Base-by-base conservation (phyloP, 2,113 vertebrate species). In the Entomyzon cyanotis region DNA sequence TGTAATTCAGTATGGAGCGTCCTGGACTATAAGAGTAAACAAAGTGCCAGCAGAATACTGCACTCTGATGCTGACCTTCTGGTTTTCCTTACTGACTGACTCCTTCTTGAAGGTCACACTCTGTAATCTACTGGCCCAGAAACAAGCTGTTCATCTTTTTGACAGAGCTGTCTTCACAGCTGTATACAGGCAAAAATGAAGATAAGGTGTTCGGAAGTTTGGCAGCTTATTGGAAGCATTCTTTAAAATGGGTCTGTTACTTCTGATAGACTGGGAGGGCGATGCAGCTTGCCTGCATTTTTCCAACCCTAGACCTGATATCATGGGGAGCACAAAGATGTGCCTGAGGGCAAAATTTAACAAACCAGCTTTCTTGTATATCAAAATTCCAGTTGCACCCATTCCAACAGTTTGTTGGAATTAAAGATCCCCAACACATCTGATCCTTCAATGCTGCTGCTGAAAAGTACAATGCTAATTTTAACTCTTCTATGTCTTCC, bases 121-220 rank as follows among this genome's bases (percentile, higher is more conserved):
- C 60, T 76, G 18, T 96, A 96, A 97, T 96, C 96, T 96, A 25
- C 55, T 80, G 75, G 24, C 44, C 87, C 96, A 96, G 94, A 86
- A 76, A 79, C 78, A 93, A 81, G 58, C 71, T 81, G 92, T 55
- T 94, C 25, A 75, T 96, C 87, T 84, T 80, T 74, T 81, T 95
- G 78, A 64, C 76, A 69, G 62, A 76, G 53, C 62, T 91, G 82
- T 79, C 77, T 78, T 89, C 56, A 28, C 47, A 67, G 15, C 35
- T 91, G 55, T 82, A 39, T 41, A 24, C 59, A 82, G 87, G 69
- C 90, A 87, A 55, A 93, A 89, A 69, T 65, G 37, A 92, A 92
- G 96, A 97, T 96, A 97, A 95, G 63, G 60, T 69, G 59, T 47
- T 82, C 47, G 12, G 53, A 89, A 92, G 56, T 56, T 81, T 44